phyloP scores from a whole-genome alignment of 1,140 invertebrate genomes.

The Maniola jurtina region DNA sequence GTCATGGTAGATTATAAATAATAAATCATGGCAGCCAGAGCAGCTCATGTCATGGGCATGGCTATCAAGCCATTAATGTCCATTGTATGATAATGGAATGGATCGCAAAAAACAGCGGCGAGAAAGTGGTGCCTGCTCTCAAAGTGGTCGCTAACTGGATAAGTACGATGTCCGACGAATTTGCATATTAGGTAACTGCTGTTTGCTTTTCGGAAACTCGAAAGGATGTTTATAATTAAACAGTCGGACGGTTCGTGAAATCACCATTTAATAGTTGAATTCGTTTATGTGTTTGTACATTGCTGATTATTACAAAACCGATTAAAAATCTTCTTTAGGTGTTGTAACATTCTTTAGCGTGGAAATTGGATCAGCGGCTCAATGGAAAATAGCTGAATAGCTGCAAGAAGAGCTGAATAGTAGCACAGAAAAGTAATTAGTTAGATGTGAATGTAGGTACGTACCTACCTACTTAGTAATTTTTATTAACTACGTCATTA shows the following conservation, averaged over 20 bases:
- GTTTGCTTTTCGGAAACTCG: conserved; percentile 24
- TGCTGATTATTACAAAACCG: conserved; percentile 4
- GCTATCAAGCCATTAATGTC: conserved; percentile 39
- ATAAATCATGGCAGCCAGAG: background rate
- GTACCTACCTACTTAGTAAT: too few relatives aligned
- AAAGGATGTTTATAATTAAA: conserved; percentile 39
- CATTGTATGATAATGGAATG: conserved; percentile 60
- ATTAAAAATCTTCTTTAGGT: background rate
- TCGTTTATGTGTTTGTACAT: background rate
- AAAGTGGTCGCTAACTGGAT: conserved; percentile 45
- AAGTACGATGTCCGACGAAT: conserved; percentile 54
- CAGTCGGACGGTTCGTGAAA: conserved; percentile 16
- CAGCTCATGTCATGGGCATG: conserved; percentile 2
- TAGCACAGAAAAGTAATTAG: too few relatives aligned
- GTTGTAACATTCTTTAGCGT: too few relatives aligned
- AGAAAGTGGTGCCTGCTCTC: conserved; percentile 49
- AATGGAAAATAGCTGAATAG: too few relatives aligned
- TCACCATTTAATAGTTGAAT: conserved; percentile 1
- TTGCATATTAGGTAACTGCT: conserved; percentile 64
- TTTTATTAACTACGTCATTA: too few relatives aligned
- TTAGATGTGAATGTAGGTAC: too few relatives aligned
- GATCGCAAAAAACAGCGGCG: conserved; percentile 26
- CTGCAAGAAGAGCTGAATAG: too few relatives aligned
- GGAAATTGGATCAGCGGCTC: too few relatives aligned
- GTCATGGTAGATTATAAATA: background rate